A percentile compares a stretch with the other conserved stretches of the same genome.
phyloP scores from a whole-genome alignment of 1,140 invertebrate genomes.

The Chrysoperla carnea region DNA sequence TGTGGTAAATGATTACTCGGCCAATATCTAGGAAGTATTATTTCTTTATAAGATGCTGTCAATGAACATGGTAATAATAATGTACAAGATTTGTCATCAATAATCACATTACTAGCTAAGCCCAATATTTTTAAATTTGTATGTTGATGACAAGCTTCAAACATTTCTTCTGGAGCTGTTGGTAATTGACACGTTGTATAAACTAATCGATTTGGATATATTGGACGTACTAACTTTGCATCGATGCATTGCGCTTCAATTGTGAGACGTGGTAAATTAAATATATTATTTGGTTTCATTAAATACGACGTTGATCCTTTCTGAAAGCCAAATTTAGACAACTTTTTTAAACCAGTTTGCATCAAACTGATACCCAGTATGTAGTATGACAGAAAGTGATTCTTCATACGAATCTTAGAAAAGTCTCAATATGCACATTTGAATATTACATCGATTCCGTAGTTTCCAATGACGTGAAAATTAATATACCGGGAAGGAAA shows the following conservation, averaged over 20 bases:
- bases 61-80: too few relatives aligned
- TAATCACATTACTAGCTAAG: slow-evolving; percentile 17
- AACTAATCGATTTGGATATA: slow-evolving; percentile 24
- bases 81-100: too few relatives aligned
- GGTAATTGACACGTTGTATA: slow-evolving; percentile 27
- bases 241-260: slow-evolving; percentile 25
- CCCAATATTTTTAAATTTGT: slow-evolving; percentile 20
- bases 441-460: too few relatives aligned
- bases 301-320: background rate
- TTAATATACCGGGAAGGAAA: too few relatives aligned
- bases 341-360: too few relatives aligned
- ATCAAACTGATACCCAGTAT: too few relatives aligned
- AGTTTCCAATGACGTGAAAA: too few relatives aligned
- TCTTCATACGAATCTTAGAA: too few relatives aligned
- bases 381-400: too few relatives aligned
- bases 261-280: slow-evolving; percentile 22
- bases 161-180: slow-evolving; percentile 24
- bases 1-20: slow-evolving; percentile 11
- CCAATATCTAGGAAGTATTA: too few relatives aligned
- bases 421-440: too few relatives aligned
- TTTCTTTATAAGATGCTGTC: too few relatives aligned
- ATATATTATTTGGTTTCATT: background rate
- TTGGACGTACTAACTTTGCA: slow-evolving; percentile 19
- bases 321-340: background rate
- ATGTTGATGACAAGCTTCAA: slow-evolving; percentile 23